Evolutionary conservation across 1,140 invertebrate genomes (phyloP).

Genomic region (Dufourea novaeangliae): DNA sequence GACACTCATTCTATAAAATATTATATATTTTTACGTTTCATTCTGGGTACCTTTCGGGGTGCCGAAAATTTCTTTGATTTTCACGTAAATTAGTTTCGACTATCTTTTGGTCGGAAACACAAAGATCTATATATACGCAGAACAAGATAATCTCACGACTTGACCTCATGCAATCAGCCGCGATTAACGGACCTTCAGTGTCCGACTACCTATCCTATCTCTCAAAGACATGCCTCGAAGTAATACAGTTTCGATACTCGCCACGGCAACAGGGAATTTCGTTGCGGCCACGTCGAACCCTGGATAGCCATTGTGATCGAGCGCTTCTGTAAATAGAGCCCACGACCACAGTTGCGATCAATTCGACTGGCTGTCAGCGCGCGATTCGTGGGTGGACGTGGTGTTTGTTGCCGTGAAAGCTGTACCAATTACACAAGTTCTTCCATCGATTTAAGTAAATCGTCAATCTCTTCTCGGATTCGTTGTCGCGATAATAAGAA

Average conservation of each 20-base stretch:
- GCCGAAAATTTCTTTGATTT: no score
- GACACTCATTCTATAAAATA: no score
- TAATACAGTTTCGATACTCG: slow-evolving; percentile 3
- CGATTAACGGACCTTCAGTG: neutral
- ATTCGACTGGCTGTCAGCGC: neutral
- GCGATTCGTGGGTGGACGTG: slow-evolving; percentile 8
- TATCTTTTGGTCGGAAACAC: no score
- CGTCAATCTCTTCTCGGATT: no score
- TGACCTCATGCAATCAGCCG: neutral
- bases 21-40: no score
- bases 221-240: neutral
- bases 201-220: neutral
- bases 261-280: neutral
- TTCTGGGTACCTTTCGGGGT: no score
- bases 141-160: neutral
- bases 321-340: slow-evolving; percentile 30
- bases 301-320: slow-evolving; percentile 17
- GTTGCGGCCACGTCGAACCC: neutral
- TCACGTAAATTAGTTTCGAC: no score
- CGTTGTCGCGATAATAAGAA: no score
- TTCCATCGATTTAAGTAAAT: no score
- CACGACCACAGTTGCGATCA: slow-evolving; percentile 17
- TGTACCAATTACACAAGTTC: neutral
- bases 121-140: neutral
- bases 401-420: slow-evolving; percentile 3